These are phyloP conservation scores for Hipparchia sbordonii DNA, from an alignment of 2,888 invertebrate genomes.

Conservation along the genomic window DNA sequence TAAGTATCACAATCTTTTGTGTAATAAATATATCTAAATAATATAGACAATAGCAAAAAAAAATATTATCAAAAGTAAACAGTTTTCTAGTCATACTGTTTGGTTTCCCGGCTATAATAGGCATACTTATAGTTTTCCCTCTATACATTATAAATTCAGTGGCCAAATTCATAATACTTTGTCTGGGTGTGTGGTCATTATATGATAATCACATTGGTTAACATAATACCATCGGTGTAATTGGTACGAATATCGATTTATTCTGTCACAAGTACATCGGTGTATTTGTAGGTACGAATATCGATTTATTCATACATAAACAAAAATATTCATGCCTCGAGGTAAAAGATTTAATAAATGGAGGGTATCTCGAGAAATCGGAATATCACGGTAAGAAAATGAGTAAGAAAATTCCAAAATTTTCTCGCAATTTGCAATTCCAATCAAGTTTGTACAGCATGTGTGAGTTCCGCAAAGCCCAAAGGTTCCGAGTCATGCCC, in stretches of 20 bases:
- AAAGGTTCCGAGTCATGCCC: conserved; percentile 12
- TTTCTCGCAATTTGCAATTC: conserved; percentile 18
- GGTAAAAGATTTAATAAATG: conserved; percentile 4
- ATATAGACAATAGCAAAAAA: too few relatives aligned
- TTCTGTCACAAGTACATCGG: background rate
- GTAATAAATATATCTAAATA: too few relatives aligned
- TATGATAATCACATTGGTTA: too few relatives aligned
- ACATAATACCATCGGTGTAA: too few relatives aligned
- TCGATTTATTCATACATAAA: background rate
- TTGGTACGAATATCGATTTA: background rate
- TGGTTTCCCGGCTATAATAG: too few relatives aligned
- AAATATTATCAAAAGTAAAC: too few relatives aligned
- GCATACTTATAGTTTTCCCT: too few relatives aligned
- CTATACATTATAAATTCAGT: too few relatives aligned
- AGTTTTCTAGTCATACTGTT: too few relatives aligned
- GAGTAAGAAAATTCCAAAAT: conserved; percentile 12
- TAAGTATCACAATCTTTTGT: too few relatives aligned
- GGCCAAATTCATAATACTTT: too few relatives aligned
- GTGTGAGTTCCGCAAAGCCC: background rate
- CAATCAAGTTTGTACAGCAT: conserved; percentile 13
- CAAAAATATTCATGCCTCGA: conserved; percentile 13
- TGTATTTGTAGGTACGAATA: background rate
- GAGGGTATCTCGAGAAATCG: background rate
- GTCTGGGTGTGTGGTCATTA: too few relatives aligned
- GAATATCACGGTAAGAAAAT: conserved; percentile 7